Conservation (phyloP, 1,140 invertebrate genomes). For the Zaprionus lachaisei region DNA sequence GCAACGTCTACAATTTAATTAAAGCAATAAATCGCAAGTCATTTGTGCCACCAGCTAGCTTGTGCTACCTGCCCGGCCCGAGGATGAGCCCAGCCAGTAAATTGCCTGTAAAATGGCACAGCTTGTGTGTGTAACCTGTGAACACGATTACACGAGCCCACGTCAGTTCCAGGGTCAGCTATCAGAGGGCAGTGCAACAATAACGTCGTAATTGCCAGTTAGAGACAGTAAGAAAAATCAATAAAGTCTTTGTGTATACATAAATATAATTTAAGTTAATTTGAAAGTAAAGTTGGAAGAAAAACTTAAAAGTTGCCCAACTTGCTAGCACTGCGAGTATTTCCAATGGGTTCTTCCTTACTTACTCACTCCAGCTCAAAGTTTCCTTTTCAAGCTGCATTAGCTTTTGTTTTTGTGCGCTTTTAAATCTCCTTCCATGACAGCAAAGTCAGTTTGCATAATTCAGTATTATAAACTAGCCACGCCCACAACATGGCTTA, state of each 20-base stretch:
- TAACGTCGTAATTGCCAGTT: background rate
- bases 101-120: slow-evolving; percentile 37
- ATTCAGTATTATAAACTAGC: background rate
- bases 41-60: slow-evolving; percentile 30
- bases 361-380: background rate
- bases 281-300: background rate
- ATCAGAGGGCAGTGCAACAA: background rate
- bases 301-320: too few species aligned
- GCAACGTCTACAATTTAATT: slow-evolving; percentile 68
- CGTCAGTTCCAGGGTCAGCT: slow-evolving; percentile 7
- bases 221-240: slow-evolving; percentile 11
- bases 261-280: background rate
- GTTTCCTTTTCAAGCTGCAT: background rate
- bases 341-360: background rate
- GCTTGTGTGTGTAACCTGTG: background rate
- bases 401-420: slow-evolving; percentile 4
- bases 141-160: slow-evolving; percentile 10
- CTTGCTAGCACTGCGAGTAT: background rate
- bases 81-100: slow-evolving; percentile 17
- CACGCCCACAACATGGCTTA: slow-evolving; percentile 13
- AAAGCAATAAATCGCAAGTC: slow-evolving; percentile 76
- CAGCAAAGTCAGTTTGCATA: slow-evolving; percentile 5
- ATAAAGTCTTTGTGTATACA: background rate
- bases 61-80: background rate
- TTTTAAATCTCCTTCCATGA: background rate